phyloP scores from a whole-genome alignment of 2,797 vertebrate species.

The Percopsis omiscomaycus region DNA sequence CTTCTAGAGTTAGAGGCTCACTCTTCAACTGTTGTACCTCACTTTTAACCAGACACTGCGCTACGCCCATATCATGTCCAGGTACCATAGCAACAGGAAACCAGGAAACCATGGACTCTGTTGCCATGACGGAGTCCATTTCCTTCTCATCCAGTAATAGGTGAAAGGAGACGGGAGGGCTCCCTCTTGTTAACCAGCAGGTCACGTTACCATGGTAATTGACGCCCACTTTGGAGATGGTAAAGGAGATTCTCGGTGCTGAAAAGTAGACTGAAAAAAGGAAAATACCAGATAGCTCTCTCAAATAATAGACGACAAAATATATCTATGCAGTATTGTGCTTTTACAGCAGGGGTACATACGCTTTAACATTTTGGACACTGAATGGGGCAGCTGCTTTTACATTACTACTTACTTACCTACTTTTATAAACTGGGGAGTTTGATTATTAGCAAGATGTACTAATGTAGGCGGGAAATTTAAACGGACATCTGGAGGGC shows the following conservation, averaged over 20 bases:
- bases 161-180: conserved; percentile 64
- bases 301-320: too few species aligned
- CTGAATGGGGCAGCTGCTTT: too few species aligned
- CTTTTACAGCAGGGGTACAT: too few species aligned
- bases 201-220: conserved; percentile 65
- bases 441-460: too few species aligned
- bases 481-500: too few species aligned
- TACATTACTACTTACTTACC: too few species aligned
- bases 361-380: too few species aligned
- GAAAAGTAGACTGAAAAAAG: conserved; percentile 63
- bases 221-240: conserved; percentile 52
- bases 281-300: background rate
- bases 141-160: conserved; percentile 55
- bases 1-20: conserved; percentile 64
- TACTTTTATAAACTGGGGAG: too few species aligned
- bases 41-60: conserved; percentile 60
- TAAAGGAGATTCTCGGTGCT: conserved; percentile 68
- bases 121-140: conserved; percentile 21
- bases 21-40: conserved; percentile 66
- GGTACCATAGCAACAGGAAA: conserved; percentile 61
- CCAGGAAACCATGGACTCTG: conserved; percentile 51
- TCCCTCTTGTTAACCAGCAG: conserved; percentile 69
- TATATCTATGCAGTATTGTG: too few species aligned
- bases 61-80: conserved; percentile 59
- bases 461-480: too few species aligned